A percentile compares a stretch with the other conserved stretches of the same genome.
Evolutionary conservation across 2,888 invertebrate genomes (phyloP).

Genomic region (Colostygia pectinataria): DNA sequence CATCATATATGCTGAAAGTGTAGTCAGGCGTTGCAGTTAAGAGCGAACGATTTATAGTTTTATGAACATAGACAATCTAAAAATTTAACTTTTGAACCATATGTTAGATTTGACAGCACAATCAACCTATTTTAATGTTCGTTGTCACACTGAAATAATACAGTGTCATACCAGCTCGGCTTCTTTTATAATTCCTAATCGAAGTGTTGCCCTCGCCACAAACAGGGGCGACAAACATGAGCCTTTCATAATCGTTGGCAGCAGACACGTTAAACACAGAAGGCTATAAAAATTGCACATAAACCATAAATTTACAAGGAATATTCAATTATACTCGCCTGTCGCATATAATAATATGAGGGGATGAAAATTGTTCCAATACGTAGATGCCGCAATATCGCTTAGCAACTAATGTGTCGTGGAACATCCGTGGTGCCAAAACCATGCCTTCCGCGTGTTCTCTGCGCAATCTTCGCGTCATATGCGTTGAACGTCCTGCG

Average conservation of each 20-base stretch:
- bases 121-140: too few species aligned
- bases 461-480: too few species aligned
- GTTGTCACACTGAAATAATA: conserved; percentile 10
- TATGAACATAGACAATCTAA: too few species aligned
- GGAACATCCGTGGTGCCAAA: too few species aligned
- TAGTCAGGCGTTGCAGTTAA: too few species aligned
- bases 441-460: too few species aligned
- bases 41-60: too few species aligned
- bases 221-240: conserved; percentile 61
- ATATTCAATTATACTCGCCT: conserved; percentile 62
- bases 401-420: too few species aligned
- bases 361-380: background rate
- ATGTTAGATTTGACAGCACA: too few species aligned
- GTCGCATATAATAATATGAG: conserved; percentile 7
- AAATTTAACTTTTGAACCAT: too few species aligned
- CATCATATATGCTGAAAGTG: too few species aligned
- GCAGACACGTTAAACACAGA: conserved; percentile 76
- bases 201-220: conserved; percentile 40
- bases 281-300: conserved; percentile 73
- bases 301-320: conserved; percentile 69
- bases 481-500: too few species aligned
- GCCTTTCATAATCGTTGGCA: conserved; percentile 68
- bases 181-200: conserved; percentile 28
- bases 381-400: background rate
- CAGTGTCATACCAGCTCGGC: conserved; percentile 24